phyloP scores from a whole-genome alignment of 2,888 invertebrate genomes.

The Agrotis clavis region DNA sequence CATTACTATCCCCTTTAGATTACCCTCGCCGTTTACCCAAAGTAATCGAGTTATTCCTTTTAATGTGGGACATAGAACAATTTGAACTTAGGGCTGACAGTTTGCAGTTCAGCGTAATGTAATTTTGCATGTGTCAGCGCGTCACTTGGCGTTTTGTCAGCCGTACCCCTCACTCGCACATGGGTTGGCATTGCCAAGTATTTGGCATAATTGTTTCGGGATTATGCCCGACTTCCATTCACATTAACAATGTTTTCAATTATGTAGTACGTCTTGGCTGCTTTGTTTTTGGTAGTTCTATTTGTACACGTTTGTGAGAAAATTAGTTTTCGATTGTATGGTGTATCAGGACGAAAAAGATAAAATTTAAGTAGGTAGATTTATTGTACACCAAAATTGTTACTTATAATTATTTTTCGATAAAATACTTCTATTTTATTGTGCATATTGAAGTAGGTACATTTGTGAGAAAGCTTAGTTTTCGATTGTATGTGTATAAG shows the following conservation, averaged over 20 bases:
- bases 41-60: constrained; percentile 56
- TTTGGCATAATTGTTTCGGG: constrained; percentile 67
- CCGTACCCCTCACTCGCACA: constrained; percentile 58
- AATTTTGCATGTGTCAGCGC: constrained; percentile 84
- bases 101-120: constrained; percentile 70
- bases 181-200: constrained; percentile 58
- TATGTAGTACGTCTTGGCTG: neutral
- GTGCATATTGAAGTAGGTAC: no score
- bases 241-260: constrained; percentile 33
- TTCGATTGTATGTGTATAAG: no score
- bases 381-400: neutral
- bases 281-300: constrained; percentile 1
- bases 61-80: constrained; percentile 50
- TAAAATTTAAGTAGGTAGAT: neutral
- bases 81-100: constrained; percentile 60
- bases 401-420: no score
- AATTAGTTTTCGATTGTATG: neutral
- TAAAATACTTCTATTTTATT: no score
- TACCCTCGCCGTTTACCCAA: constrained; percentile 22
- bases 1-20: constrained; percentile 41
- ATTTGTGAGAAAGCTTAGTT: no score
- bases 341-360: no score
- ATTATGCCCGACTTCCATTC: constrained; percentile 41
- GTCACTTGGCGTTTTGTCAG: constrained; percentile 73
- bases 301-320: neutral